These are phyloP conservation scores for Urocyon cinereoargenteus DNA, from an alignment of 2,797 vertebrate genomes.

Conservation along the genomic window DNA sequence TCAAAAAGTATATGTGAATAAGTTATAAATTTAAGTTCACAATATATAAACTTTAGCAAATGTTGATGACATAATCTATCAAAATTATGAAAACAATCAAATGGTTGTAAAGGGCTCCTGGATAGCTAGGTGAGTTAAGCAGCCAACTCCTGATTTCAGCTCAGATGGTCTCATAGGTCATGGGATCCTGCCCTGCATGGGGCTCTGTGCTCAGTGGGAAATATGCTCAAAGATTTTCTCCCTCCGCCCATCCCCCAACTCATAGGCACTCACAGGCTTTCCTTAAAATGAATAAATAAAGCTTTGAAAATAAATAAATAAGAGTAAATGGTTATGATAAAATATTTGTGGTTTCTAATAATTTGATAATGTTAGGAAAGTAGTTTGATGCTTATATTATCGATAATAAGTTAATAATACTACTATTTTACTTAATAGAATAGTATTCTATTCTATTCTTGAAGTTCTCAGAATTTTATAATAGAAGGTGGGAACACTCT, in stretches of 20 bases:
- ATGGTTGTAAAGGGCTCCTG: background rate
- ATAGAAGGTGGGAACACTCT: background rate
- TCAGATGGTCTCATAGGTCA: background rate
- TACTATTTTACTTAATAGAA: background rate
- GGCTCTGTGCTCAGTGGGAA: background rate
- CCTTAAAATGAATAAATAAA: background rate
- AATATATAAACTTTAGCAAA: background rate
- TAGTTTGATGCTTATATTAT: background rate
- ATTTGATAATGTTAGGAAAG: background rate
- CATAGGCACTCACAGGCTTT: background rate
- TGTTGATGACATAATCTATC: background rate
- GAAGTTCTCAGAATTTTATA: background rate
- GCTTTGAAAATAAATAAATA: background rate
- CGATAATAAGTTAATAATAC: background rate
- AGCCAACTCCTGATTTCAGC: no score
- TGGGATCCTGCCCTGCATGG: background rate
- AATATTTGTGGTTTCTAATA: background rate
- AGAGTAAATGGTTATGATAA: background rate
- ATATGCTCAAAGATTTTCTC: background rate
- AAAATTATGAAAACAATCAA: slow-evolving; percentile 15
- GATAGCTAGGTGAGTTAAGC: no score
- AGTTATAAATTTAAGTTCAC: background rate
- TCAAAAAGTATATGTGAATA: background rate
- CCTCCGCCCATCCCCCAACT: background rate
- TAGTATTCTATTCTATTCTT: background rate